Conservation (phyloP, 1,140 invertebrate genomes). For the Camponotus floridanus region DNA sequence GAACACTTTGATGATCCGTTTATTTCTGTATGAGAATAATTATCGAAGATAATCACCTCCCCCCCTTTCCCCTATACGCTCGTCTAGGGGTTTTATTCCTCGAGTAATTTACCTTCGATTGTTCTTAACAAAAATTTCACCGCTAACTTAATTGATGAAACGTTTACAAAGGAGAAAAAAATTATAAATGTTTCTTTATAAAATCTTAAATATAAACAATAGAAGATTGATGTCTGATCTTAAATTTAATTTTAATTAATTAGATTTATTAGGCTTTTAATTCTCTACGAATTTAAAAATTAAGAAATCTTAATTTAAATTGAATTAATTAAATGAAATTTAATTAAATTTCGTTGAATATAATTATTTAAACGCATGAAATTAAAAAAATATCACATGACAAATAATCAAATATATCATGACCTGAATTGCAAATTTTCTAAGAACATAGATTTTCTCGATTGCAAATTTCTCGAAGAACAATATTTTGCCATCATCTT, state of each 20-base stretch:
- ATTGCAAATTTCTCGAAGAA: conserved; percentile 6
- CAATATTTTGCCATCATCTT: conserved; percentile 1
- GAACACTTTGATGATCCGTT: conserved; percentile 49
- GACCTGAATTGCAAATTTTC: not conserved
- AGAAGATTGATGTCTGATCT: conserved; percentile 8
- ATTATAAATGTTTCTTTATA: not conserved
- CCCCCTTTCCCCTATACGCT: not conserved
- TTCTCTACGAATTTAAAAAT: too few relatives aligned
- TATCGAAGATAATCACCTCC: conserved; percentile 24
- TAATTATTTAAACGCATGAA: not conserved
- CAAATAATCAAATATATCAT: not conserved
- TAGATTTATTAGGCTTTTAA: too few relatives aligned
- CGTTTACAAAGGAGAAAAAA: not conserved
- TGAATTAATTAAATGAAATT: conserved; percentile 31
- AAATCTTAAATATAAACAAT: not conserved
- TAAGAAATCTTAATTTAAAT: not conserved
- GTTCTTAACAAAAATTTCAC: conserved; percentile 26
- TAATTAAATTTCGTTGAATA: conserved; percentile 18
- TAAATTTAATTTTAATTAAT: conserved; percentile 23
- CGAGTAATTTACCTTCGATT: conserved; percentile 20
- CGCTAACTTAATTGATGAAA: not conserved
- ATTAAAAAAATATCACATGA: too few relatives aligned
- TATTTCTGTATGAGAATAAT: conserved; percentile 35
- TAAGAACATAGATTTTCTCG: not conserved
- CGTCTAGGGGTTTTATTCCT: not conserved